A percentile compares a stretch with the other conserved stretches of the same genome.
phyloP scores from a whole-genome alignment of 2,113 vertebrate species.

The Aphelocoma coerulescens region DNA sequence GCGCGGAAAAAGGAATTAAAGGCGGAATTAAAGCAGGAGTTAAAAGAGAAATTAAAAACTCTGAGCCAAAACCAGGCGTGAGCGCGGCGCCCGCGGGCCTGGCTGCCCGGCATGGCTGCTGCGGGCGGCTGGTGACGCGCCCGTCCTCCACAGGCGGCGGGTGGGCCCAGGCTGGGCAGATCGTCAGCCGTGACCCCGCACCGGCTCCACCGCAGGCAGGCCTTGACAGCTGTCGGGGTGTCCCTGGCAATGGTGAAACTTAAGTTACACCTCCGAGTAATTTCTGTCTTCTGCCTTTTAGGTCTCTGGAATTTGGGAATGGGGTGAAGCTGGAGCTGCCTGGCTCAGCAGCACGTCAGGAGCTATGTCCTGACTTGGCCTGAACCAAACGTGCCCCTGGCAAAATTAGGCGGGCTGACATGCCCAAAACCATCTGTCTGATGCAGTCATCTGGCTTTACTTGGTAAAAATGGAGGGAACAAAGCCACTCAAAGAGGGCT shows the following conservation, averaged over 20 bases:
- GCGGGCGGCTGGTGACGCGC: neutral
- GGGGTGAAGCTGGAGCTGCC: neutral
- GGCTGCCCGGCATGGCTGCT: neutral
- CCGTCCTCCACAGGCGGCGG: neutral
- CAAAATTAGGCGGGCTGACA: neutral
- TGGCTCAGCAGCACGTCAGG: accelerated
- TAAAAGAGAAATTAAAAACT: neutral
- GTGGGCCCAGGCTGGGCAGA: neutral
- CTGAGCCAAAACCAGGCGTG: accelerated
- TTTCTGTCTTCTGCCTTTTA: neutral
- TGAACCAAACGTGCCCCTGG: neutral
- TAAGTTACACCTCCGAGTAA: neutral
- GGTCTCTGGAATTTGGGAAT: accelerated
- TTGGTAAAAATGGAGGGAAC: neutral
- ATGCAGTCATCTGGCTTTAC: neutral
- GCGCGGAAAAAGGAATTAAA: neutral
- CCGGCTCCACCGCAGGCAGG: accelerated
- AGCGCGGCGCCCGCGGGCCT: accelerated
- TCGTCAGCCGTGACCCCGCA: neutral
- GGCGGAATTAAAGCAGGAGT: neutral
- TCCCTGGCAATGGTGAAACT: neutral
- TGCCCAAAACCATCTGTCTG: neutral
- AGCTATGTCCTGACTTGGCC: accelerated
- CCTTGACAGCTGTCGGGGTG: accelerated
- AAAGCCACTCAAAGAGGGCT: neutral